phyloP scores from a whole-genome alignment of 2,888 invertebrate species.

The Cheilosia pagana region DNA sequence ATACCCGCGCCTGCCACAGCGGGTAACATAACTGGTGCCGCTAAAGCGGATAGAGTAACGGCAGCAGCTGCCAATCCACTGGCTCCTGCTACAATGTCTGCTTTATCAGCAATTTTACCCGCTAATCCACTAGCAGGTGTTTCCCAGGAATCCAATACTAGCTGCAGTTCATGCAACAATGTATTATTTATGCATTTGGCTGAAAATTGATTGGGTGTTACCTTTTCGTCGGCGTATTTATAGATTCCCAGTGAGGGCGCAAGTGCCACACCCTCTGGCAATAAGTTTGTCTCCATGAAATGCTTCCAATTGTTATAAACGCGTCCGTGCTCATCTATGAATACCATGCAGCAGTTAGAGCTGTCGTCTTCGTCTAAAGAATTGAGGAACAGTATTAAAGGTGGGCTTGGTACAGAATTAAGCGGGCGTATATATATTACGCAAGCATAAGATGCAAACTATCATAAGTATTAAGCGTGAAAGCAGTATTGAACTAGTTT shows the following conservation, averaged over 20 bases:
- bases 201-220: slow-evolving; percentile 12
- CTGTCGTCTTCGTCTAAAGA: slow-evolving; percentile 76
- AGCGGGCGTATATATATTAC: background rate
- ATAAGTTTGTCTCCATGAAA: slow-evolving; percentile 83
- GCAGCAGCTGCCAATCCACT: slow-evolving; percentile 77
- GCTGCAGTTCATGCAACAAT: background rate
- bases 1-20: slow-evolving; percentile 76
- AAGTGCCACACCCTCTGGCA: slow-evolving; percentile 83
- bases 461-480: no score
- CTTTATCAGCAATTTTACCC: slow-evolving; percentile 55
- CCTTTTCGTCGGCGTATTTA: slow-evolving; percentile 66
- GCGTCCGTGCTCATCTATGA: slow-evolving; percentile 82
- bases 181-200: background rate
- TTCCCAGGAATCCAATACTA: slow-evolving; percentile 76
- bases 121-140: slow-evolving; percentile 78
- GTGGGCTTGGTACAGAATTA: background rate
- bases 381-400: background rate
- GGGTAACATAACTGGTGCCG: slow-evolving; percentile 78
- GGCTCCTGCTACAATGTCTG: slow-evolving; percentile 77
- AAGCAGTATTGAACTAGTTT: no score
- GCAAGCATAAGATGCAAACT: no score
- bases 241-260: slow-evolving; percentile 83
- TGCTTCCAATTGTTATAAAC: slow-evolving; percentile 84
- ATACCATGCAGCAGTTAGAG: slow-evolving; percentile 80
- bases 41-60: slow-evolving; percentile 76